Evolutionary conservation across 2,888 invertebrate genomes (phyloP).

Genomic region (Drosophila helvetica): DNA sequence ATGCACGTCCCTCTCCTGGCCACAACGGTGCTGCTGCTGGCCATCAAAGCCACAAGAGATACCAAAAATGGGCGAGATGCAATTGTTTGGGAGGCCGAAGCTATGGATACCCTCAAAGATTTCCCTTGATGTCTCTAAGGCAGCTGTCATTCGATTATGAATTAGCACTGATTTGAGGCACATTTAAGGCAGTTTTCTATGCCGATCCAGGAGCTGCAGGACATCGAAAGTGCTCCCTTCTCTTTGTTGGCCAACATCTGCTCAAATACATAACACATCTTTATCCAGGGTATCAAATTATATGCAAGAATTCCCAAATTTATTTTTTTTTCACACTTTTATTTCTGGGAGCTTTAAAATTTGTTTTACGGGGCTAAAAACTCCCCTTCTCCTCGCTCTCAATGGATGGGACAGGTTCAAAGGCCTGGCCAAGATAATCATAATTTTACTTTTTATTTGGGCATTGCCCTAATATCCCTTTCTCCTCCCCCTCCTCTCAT

Average conservation of each 20-base stretch:
- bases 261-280: neutral
- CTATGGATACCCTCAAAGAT: neutral
- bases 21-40: conserved; percentile 24
- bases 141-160: too few relatives aligned
- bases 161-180: too few relatives aligned
- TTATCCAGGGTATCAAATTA: conserved; percentile 2
- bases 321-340: too few relatives aligned
- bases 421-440: conserved; percentile 36
- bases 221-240: too few relatives aligned
- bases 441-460: conserved; percentile 44
- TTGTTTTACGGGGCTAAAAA: neutral
- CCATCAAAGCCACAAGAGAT: conserved; percentile 21
- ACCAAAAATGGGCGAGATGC: conserved; percentile 8
- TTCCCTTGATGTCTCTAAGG: too few relatives aligned
- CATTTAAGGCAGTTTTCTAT: neutral
- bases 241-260: neutral
- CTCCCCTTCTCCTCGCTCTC: neutral
- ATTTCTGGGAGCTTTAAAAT: conserved; percentile 21
- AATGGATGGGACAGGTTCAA: conserved; percentile 32
- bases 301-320: neutral
- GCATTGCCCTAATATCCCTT: conserved; percentile 14
- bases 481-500: neutral
- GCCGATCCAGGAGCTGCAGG: too few relatives aligned
- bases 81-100: neutral
- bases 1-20: conserved; percentile 45